Evolutionary conservation across 1,140 invertebrate species (phyloP), one percentile per base, ranked within the genome.

Genomic region (Subanguina moxae): DNA sequence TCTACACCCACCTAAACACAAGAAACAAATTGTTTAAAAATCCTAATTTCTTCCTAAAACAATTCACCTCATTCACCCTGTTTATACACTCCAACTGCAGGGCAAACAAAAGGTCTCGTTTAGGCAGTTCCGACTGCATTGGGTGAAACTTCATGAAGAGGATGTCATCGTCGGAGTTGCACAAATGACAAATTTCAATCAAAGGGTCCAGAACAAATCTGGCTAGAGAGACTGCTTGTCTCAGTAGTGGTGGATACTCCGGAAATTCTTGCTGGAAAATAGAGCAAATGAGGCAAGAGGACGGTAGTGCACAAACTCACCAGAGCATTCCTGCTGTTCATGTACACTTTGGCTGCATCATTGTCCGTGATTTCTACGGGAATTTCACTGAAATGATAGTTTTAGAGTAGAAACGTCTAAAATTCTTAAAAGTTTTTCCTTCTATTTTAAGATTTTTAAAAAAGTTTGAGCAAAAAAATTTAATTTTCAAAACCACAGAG

Each of bases 81-180:
- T 82, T 82, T 15, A 82, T 80, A 48, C 78, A 74, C 52, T 78
- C 81, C 21, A 71, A 56, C 38, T 71, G 59, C 15, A 82, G 52
- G 13, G 72, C 64, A 9, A 61, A 70, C n/a, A 59, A 30, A 1
- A 82, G 57, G 0, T 75, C 67, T n/a, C 71, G 65, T 32, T 68
- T 78, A 13, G 66, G 42, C 52, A 77, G 66, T 80, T 80, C 62
- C 17, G 65, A 87, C 84, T 90, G 92, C 46, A 94, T 82, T 1
- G 91, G 87, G 85, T 95, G 93, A 81, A 91, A 95, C 69, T 91
- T 88, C 0, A 99, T 86, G 82, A 92, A 95, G 0, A 97, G 83
- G 72, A 98, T 91, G 85, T 98, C 95, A 66, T 97, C 92, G 79
- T 98, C 94, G 0, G 88, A 86, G 19, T 92, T 94, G 83, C 92